A percentile compares a stretch with the other conserved stretches of the same genome.
phyloP scores from a whole-genome alignment of 2,113 vertebrate genomes.

The Coreoperca whiteheadi region DNA sequence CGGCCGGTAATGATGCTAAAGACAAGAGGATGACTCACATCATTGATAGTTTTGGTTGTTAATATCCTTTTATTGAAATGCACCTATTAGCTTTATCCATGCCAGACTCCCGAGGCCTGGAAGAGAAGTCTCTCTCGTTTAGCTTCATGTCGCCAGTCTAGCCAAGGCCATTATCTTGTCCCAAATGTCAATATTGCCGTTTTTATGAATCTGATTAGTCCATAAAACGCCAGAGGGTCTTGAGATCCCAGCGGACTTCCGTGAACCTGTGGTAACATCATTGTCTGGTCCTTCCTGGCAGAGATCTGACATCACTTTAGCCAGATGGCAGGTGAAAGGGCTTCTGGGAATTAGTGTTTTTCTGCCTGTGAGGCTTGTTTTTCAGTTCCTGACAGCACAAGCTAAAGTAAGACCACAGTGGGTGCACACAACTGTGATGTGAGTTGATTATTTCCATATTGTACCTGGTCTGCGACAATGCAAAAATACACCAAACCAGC shows the following conservation, averaged over 20 bases:
- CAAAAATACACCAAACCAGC: conserved; percentile 40
- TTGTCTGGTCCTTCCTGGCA: conserved; percentile 79
- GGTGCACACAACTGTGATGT: not conserved
- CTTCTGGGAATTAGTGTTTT: conserved; percentile 64
- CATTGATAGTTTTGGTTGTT: conserved; percentile 33
- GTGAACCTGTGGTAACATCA: conserved; percentile 81
- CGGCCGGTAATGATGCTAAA: not conserved
- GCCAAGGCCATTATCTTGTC: conserved; percentile 79
- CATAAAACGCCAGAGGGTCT: conserved; percentile 74
- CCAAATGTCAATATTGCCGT: conserved; percentile 76
- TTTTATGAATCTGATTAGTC: conserved; percentile 84
- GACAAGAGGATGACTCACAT: conserved; percentile 37
- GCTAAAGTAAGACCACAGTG: not conserved
- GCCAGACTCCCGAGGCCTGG: conserved; percentile 49
- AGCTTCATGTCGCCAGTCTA: conserved; percentile 66
- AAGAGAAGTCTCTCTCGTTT: conserved; percentile 48
- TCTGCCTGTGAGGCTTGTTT: conserved; percentile 4
- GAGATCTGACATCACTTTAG: conserved; percentile 79
- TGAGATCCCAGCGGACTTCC: conserved; percentile 72
- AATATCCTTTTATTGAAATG: conserved; percentile 57
- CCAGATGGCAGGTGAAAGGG: conserved; percentile 74
- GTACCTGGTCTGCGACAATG: conserved; percentile 22
- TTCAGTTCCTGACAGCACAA: conserved; percentile 33
- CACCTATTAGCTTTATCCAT: conserved; percentile 58
- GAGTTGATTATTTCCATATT: conserved; percentile 13